These are phyloP conservation scores for Pogonognathellus flavescens DNA, from an alignment of 1,140 invertebrate genomes.

Conservation along the genomic window DNA sequence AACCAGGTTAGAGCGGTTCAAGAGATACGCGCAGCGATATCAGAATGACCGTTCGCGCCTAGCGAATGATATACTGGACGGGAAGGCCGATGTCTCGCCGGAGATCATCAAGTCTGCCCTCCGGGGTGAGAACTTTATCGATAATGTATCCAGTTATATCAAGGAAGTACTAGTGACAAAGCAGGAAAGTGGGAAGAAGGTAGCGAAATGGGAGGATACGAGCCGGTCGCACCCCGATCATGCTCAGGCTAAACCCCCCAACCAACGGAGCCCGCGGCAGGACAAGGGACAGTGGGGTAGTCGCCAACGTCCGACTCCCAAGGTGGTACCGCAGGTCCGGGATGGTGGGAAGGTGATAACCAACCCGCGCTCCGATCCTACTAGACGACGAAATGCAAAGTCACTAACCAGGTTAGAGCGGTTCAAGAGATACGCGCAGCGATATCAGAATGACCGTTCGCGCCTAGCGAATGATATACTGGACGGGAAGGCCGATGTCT, in stretches of 20 bases:
- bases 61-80: not conserved
- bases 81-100: not conserved
- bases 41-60: not conserved
- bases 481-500: not conserved
- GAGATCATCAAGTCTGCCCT: no score
- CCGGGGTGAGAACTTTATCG: no score
- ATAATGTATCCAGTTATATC: no score
- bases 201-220: no score
- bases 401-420: not conserved
- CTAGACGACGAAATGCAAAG: not conserved
- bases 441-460: not conserved
- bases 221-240: no score
- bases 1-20: not conserved
- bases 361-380: not conserved
- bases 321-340: not conserved
- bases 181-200: no score
- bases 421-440: not conserved
- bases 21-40: not conserved
- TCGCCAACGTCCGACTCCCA: not conserved
- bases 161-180: no score
- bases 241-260: no score
- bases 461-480: not conserved
- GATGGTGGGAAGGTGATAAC: not conserved
- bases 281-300: not conserved
- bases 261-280: not conserved